Conservation (phyloP, 2,113 vertebrate species). For the Nesoenas mayeri region DNA sequence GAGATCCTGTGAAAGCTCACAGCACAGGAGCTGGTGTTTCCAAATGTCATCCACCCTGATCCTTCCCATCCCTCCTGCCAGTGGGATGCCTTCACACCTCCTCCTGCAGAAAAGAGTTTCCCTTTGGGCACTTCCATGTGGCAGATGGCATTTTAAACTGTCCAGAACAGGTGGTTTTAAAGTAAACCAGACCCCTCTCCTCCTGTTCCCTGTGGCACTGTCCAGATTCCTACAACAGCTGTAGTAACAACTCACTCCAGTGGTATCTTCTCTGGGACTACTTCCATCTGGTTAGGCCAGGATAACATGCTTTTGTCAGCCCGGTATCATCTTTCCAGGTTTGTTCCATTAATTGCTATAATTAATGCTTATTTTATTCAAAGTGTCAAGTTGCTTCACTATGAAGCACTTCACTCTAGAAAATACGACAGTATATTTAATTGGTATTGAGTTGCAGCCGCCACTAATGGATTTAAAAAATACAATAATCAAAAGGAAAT, state of each 20-base stretch:
- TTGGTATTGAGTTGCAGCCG: neutral
- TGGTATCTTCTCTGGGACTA: neutral
- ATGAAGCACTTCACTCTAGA: neutral
- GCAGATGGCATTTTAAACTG: neutral
- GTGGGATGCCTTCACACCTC: neutral
- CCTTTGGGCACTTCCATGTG: neutral
- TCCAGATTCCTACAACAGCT: neutral
- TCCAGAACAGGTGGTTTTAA: neutral
- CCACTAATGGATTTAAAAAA: slow-evolving; percentile 45
- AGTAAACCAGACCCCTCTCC: neutral
- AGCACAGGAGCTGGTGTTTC: neutral
- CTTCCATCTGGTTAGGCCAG: neutral
- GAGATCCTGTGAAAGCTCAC: neutral
- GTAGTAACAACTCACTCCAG: neutral
- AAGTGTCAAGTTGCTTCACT: slow-evolving; percentile 6
- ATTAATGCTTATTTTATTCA: slow-evolving; percentile 48
- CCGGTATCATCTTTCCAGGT: neutral
- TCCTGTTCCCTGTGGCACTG: neutral
- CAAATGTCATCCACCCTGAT: neutral
- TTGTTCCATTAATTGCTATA: neutral
- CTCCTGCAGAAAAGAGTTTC: neutral
- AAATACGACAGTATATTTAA: neutral
- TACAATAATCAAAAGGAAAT: slow-evolving; percentile 34
- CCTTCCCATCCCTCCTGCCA: neutral
- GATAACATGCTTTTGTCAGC: neutral